A percentile compares a stretch with the other conserved stretches of the same genome.
Evolutionary conservation across 2,888 invertebrate species (phyloP).

Genomic region (Mycalesis mineus): DNA sequence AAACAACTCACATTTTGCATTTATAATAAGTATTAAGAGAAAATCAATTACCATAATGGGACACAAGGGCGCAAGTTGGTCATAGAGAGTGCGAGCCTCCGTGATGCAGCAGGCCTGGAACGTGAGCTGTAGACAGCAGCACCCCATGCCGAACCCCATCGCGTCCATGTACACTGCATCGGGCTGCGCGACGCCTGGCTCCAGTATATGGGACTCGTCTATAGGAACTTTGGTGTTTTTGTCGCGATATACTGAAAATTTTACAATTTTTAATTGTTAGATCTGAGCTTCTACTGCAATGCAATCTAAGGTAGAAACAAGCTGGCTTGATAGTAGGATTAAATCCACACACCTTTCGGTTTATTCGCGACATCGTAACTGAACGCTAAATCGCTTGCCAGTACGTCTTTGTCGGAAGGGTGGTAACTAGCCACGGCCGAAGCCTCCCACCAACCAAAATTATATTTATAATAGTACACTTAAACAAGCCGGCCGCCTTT

Average conservation of each 20-base stretch:
- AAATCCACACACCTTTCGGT: too few species aligned
- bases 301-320: too few species aligned
- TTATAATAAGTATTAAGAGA: not conserved
- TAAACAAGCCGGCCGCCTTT: too few species aligned
- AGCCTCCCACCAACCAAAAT: too few species aligned
- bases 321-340: too few species aligned
- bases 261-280: not conserved
- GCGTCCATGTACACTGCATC: conserved; percentile 99
- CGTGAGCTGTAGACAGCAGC: conserved; percentile 96
- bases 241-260: conserved; percentile 88
- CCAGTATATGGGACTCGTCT: conserved; percentile 82
- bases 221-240: conserved; percentile 90
- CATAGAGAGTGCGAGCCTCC: conserved; percentile 97
- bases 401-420: too few species aligned
- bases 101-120: conserved; percentile 98
- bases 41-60: conserved; percentile 90
- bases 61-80: conserved; percentile 97
- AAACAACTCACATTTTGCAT: not conserved
- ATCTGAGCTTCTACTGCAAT: too few species aligned
- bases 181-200: conserved; percentile 83
- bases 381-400: too few species aligned
- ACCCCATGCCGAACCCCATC: conserved; percentile 99
- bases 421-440: too few species aligned
- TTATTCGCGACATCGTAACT: too few species aligned
- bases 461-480: too few species aligned